These are phyloP conservation scores for Dendrolimus pini DNA, from an alignment of 2,888 invertebrate genomes.

Conservation along the genomic window DNA sequence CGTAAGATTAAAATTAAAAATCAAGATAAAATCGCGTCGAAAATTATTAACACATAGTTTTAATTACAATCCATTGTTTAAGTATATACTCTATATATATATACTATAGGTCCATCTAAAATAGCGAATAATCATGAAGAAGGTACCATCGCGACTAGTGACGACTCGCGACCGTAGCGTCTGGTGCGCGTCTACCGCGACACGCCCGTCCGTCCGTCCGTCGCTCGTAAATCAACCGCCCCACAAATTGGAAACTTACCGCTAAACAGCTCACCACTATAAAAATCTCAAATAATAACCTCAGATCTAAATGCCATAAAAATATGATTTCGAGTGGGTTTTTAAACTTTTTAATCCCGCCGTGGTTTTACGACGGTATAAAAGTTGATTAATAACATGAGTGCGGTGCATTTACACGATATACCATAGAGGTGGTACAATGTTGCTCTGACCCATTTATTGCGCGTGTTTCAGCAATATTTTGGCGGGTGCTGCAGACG, in stretches of 20 bases:
- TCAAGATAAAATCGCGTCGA: too few species aligned
- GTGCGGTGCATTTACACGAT: slow-evolving; percentile 33
- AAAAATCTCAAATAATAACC: slow-evolving; percentile 62
- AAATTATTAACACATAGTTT: too few species aligned
- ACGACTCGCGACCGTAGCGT: slow-evolving; percentile 21
- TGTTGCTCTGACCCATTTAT: slow-evolving; percentile 67
- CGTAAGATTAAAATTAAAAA: too few species aligned
- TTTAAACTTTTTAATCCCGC: slow-evolving; percentile 45
- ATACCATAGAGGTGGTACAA: slow-evolving; percentile 49
- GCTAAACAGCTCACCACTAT: slow-evolving; percentile 52
- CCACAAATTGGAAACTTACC: slow-evolving; percentile 64
- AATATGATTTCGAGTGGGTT: slow-evolving; percentile 66
- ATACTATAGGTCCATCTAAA: neutral
- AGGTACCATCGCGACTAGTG: neutral
- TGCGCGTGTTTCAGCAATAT: slow-evolving; percentile 38
- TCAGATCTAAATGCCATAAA: slow-evolving; percentile 72
- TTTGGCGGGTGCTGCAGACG: slow-evolving; percentile 62
- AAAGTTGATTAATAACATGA: slow-evolving; percentile 68
- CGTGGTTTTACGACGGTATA: slow-evolving; percentile 66
- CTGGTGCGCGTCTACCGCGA: slow-evolving; percentile 55
- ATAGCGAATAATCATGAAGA: neutral
- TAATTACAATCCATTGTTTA: too few species aligned
- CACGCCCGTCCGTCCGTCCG: slow-evolving; percentile 12
- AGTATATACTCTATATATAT: too few species aligned
- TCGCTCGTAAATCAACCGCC: slow-evolving; percentile 54